phyloP scores from a whole-genome alignment of 1,140 invertebrate genomes.

The Papilio machaon region DNA sequence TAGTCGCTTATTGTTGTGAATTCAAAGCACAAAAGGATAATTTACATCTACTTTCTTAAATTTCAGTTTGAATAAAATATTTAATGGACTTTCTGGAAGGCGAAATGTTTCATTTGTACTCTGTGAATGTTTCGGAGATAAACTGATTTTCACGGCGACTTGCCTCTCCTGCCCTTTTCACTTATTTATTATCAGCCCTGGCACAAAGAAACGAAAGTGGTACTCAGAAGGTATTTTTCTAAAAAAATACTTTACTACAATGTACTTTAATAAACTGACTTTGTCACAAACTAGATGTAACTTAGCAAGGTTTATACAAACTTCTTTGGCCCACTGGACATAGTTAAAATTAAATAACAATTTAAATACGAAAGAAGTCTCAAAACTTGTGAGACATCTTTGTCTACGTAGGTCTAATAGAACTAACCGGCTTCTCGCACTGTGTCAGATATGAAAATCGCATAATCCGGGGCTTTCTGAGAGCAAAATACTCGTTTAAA shows the following conservation, averaged over 20 bases:
- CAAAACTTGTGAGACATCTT: neutral
- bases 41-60: neutral
- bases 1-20: neutral
- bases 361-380: too few species aligned
- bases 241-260: neutral
- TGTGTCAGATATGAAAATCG: too few species aligned
- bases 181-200: neutral
- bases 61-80: neutral
- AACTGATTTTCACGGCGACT: neutral
- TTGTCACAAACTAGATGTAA: too few species aligned
- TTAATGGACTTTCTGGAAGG: neutral
- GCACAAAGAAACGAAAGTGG: neutral
- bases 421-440: too few species aligned
- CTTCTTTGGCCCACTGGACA: too few species aligned
- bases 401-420: neutral
- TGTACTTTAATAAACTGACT: too few species aligned
- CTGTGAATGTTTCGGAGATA: neutral
- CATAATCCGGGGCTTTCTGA: too few species aligned
- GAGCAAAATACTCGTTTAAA: too few species aligned
- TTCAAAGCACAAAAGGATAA: neutral
- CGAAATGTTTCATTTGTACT: conserved; percentile 2
- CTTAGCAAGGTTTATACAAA: too few species aligned
- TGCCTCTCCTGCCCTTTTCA: neutral
- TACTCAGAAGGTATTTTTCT: neutral
- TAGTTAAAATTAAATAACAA: too few species aligned